Conservation (phyloP, 2,888 invertebrate genomes). For the Mesorhabditis sp. region DNA sequence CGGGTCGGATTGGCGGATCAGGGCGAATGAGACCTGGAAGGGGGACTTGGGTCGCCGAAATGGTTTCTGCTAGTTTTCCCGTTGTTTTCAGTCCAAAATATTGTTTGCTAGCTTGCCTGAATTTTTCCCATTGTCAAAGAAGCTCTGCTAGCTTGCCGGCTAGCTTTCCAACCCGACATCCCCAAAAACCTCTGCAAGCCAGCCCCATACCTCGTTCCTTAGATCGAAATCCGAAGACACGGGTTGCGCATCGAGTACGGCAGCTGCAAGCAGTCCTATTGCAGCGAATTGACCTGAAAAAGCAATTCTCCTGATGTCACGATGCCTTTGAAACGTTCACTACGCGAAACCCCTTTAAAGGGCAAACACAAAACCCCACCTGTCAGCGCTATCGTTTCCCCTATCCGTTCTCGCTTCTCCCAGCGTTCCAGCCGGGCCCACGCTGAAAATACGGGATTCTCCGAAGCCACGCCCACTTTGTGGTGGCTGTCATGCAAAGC, state of each 20-base stretch:
- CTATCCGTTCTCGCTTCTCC: slow-evolving; percentile 51
- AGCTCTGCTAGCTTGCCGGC: neutral
- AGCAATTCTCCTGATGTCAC: neutral
- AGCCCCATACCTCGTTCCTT: slow-evolving; percentile 30
- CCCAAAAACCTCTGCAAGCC: neutral
- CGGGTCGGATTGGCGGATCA: slow-evolving; percentile 50
- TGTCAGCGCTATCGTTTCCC: slow-evolving; percentile 46
- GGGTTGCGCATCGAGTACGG: slow-evolving; percentile 54
- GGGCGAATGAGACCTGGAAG: slow-evolving; percentile 41
- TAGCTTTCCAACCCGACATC: neutral
- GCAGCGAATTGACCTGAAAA: slow-evolving; percentile 36
- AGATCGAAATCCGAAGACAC: slow-evolving; percentile 50
- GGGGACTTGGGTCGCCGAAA: too few relatives aligned
- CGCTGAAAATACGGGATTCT: slow-evolving; percentile 31
- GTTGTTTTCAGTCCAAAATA: neutral
- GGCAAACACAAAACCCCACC: slow-evolving; percentile 37
- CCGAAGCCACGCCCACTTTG: neutral
- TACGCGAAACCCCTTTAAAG: slow-evolving; percentile 10
- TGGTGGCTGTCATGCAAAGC: too few relatives aligned
- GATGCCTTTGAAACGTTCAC: too few relatives aligned
- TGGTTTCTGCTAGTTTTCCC: too few relatives aligned
- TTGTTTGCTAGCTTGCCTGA: neutral
- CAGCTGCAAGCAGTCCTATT: slow-evolving; percentile 37
- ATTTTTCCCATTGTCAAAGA: too few relatives aligned
- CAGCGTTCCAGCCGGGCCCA: slow-evolving; percentile 53